Evolutionary conservation across 2,113 vertebrate genomes (phyloP).

Genomic region (Phrynosoma blainvillii): DNA sequence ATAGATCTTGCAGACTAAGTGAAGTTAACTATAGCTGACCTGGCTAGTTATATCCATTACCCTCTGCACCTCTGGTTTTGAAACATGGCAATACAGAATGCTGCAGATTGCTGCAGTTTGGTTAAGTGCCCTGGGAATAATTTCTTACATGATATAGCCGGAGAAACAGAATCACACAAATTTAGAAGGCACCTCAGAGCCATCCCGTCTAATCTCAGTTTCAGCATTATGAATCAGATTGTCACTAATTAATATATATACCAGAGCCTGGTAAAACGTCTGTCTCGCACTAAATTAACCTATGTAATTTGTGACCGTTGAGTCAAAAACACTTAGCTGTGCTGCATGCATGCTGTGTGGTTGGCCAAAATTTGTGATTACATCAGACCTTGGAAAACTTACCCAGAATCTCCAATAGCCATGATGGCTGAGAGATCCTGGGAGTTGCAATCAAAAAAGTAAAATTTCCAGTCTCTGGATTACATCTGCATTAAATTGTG

Average conservation of each 20-base stretch:
- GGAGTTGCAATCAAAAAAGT: no score
- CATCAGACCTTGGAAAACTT: not conserved
- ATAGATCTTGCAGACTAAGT: constrained; percentile 65
- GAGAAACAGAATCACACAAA: not conserved
- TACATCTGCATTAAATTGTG: not conserved
- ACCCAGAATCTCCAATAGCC: no score
- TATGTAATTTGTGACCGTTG: not conserved
- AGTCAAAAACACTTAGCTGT: not conserved
- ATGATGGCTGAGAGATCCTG: no score
- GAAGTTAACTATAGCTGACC: constrained; percentile 58
- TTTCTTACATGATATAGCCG: not conserved
- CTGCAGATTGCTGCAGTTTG: not conserved
- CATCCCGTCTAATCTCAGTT: no score
- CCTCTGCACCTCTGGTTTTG: not conserved
- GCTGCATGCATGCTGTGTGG: not conserved
- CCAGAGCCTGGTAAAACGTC: not conserved
- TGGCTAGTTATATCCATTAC: constrained; percentile 34
- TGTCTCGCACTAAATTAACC: not conserved
- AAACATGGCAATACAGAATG: not conserved
- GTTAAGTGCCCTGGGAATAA: not conserved
- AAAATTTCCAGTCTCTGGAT: not conserved
- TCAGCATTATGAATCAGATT: not conserved
- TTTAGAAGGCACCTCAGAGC: not conserved
- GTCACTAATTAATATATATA: not conserved
- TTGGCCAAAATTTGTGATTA: constrained; percentile 2